Evolutionary conservation across 2,888 invertebrate species (phyloP).

Genomic region (Chrysodeixis includens): DNA sequence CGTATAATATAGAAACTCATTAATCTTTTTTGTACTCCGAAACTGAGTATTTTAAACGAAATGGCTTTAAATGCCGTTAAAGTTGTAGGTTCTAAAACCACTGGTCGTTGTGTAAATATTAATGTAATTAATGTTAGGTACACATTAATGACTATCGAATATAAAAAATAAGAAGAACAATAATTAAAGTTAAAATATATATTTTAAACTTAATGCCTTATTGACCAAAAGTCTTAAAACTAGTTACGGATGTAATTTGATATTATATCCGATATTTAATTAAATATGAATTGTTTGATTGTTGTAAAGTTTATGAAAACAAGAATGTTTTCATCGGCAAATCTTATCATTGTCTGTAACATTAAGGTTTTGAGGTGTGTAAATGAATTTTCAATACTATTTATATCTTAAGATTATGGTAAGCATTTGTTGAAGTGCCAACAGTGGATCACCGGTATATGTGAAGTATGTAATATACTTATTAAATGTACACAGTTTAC

Average conservation of each 20-base stretch:
- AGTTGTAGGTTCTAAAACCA: slow-evolving; percentile 58
- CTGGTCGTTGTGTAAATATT: slow-evolving; percentile 80
- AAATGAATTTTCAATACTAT: slow-evolving; percentile 68
- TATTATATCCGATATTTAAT: slow-evolving; percentile 80
- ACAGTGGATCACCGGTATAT: slow-evolving; percentile 53
- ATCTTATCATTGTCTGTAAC: slow-evolving; percentile 82
- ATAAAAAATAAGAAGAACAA: slow-evolving; percentile 87
- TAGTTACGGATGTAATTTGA: slow-evolving; percentile 85
- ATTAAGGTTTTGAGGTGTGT: slow-evolving; percentile 68
- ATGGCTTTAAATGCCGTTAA: slow-evolving; percentile 51
- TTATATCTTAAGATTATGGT: slow-evolving; percentile 67
- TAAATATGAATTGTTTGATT: slow-evolving; percentile 84
- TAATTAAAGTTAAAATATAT: slow-evolving; percentile 87
- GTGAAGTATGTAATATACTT: slow-evolving; percentile 15
- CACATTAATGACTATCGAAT: slow-evolving; percentile 79
- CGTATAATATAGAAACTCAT: slow-evolving; percentile 61
- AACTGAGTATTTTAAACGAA: slow-evolving; percentile 62
- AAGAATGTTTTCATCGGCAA: slow-evolving; percentile 77
- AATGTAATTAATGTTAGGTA: slow-evolving; percentile 80
- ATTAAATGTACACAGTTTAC: slow-evolving; percentile 36
- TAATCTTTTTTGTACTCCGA: slow-evolving; percentile 78
- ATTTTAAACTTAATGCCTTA: slow-evolving; percentile 90
- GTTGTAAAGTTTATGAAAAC: slow-evolving; percentile 86
- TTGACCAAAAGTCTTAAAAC: slow-evolving; percentile 89
- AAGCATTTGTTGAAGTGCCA: slow-evolving; percentile 65